phyloP scores from a whole-genome alignment of 2,113 vertebrate genomes.

The Alligator mississippiensis region DNA sequence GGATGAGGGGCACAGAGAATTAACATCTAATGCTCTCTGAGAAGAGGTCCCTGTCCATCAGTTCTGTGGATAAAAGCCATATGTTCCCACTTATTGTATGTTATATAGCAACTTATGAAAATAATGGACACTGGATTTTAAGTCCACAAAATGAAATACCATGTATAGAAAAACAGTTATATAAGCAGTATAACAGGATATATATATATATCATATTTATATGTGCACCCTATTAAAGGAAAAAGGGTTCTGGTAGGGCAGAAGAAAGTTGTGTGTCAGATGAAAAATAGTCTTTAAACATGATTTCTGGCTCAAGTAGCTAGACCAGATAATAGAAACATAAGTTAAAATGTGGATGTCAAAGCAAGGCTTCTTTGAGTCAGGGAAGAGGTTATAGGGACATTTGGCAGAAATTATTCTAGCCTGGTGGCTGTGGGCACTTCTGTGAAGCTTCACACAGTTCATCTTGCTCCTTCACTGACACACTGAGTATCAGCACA shows the following conservation, averaged over 20 bases:
- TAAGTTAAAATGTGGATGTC: neutral
- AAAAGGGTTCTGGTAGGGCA: neutral
- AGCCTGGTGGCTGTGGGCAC: neutral
- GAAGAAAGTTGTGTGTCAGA: neutral
- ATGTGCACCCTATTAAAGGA: neutral
- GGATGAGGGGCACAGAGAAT: neutral
- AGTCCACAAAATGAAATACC: neutral
- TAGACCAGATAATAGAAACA: no score
- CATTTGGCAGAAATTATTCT: neutral
- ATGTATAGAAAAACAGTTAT: neutral
- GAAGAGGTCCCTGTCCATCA: neutral
- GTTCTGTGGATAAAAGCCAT: neutral
- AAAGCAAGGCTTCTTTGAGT: neutral
- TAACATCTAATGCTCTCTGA: neutral
- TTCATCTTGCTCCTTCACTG: neutral
- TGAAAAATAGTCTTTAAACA: neutral
- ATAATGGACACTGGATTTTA: neutral
- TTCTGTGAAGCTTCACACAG: neutral
- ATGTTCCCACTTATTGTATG: neutral
- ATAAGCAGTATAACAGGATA: neutral
- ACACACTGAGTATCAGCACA: neutral
- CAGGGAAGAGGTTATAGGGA: neutral
- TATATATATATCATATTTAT: neutral
- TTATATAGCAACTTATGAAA: neutral
- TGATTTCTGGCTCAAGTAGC: neutral